Evolutionary conservation across 1,140 invertebrate genomes (phyloP).

Genomic region (Aphelenchoides fujianensis): DNA sequence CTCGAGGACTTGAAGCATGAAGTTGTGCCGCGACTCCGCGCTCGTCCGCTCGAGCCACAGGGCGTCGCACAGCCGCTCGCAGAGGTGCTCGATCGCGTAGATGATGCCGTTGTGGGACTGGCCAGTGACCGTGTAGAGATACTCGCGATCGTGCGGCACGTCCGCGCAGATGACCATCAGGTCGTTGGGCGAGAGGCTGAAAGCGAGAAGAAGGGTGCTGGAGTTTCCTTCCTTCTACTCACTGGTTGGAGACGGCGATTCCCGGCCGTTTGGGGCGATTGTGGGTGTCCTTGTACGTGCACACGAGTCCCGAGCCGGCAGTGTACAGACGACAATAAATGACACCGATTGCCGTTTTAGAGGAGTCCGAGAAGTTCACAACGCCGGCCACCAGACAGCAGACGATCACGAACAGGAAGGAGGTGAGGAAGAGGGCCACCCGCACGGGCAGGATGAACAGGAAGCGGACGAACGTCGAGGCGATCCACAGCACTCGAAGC

Average conservation of each 20-base stretch:
- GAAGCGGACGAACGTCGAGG: conserved; percentile 27
- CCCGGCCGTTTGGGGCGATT: conserved; percentile 41
- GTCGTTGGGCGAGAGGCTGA: no score
- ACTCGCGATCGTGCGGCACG: conserved; percentile 32
- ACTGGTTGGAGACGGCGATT: conserved; percentile 46
- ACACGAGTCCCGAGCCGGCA: conserved; percentile 42
- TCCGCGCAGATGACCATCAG: conserved; percentile 48
- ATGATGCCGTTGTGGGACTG: conserved; percentile 45
- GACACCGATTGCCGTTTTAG: conserved; percentile 43
- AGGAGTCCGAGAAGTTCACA: conserved; percentile 27
- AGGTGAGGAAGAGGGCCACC: conserved; percentile 32
- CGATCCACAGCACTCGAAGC: conserved; percentile 17
- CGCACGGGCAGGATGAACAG: conserved; percentile 17
- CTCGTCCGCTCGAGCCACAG: conserved; percentile 45
- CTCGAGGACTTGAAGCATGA: conserved; percentile 35
- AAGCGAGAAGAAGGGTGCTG: no score
- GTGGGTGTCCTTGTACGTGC: conserved; percentile 36
- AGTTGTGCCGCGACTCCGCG: conserved; percentile 37
- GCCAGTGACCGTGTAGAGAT: conserved; percentile 45
- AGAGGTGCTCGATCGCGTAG: conserved; percentile 37
- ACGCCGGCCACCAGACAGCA: conserved; percentile 36
- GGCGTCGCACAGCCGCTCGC: conserved; percentile 30
- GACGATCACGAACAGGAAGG: conserved; percentile 36
- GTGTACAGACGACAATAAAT: conserved; percentile 46
- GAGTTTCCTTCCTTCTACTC: no score